phyloP scores from a whole-genome alignment of 2,113 vertebrate genomes.

The Erinaceus europaeus region DNA sequence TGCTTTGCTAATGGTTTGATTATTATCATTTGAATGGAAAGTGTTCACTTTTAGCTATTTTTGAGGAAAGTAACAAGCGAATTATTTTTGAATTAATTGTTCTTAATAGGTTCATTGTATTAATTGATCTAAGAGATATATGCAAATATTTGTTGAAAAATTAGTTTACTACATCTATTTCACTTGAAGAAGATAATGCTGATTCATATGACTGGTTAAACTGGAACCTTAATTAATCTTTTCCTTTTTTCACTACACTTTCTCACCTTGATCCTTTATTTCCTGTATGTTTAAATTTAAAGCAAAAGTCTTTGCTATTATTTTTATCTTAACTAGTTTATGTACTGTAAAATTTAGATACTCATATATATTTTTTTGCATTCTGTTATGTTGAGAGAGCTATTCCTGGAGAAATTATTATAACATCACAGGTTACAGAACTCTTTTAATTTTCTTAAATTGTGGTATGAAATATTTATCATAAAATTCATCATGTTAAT shows the following conservation, averaged over 20 bases:
- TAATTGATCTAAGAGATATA: constrained; percentile 5
- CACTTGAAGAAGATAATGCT: background rate
- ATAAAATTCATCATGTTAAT: background rate
- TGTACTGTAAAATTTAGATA: background rate
- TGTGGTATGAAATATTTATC: background rate
- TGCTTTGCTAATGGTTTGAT: background rate
- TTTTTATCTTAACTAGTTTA: background rate
- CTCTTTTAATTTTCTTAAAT: background rate
- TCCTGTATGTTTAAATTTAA: background rate
- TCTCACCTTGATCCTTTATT: background rate
- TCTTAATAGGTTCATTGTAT: background rate
- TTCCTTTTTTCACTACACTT: background rate
- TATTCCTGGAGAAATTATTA: background rate
- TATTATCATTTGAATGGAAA: constrained; percentile 1
- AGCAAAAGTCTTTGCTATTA: background rate
- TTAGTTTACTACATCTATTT: background rate
- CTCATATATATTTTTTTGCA: background rate
- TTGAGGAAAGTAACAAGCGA: background rate
- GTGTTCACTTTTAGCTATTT: background rate
- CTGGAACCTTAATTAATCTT: background rate
- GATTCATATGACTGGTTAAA: background rate
- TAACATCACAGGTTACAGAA: background rate
- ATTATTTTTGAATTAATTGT: background rate
- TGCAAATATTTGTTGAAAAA: background rate
- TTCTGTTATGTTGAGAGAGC: background rate